These are phyloP conservation scores for Lepidocyrtoides sp. DNA, from an alignment of 2,888 invertebrate species.

Conservation along the genomic window DNA sequence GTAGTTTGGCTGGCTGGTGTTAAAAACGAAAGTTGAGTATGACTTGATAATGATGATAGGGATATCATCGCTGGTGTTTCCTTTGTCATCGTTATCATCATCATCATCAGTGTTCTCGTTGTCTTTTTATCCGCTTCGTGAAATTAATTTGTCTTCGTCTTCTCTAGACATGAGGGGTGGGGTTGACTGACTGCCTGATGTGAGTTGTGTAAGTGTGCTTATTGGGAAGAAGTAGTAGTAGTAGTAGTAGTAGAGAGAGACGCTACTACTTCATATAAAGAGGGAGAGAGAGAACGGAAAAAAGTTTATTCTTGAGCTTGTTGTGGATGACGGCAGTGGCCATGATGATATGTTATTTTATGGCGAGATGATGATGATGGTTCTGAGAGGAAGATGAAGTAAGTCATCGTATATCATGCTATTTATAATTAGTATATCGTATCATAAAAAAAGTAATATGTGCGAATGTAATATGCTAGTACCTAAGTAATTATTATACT, in stretches of 20 bases:
- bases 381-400: slow-evolving; percentile 63
- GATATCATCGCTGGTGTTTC: background rate
- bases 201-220: background rate
- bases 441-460: too few species aligned
- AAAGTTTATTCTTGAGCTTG: background rate
- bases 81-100: background rate
- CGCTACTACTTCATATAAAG: too few species aligned
- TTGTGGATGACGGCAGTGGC: background rate
- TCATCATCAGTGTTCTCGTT: background rate
- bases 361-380: slow-evolving; percentile 42
- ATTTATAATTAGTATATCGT: background rate
- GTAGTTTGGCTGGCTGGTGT: background rate
- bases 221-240: background rate
- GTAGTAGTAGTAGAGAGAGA: background rate
- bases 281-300: too few species aligned
- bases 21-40: slow-evolving; percentile 24
- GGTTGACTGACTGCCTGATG: background rate
- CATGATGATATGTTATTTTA: slow-evolving; percentile 7
- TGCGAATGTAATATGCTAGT: too few species aligned
- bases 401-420: slow-evolving; percentile 39
- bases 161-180: background rate
- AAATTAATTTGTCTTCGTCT: slow-evolving; percentile 36
- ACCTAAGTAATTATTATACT: too few species aligned
- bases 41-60: background rate
- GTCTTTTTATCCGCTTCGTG: background rate